Evolutionary conservation across 2,888 invertebrate species (phyloP).

Genomic region (Pheosia gnoma): DNA sequence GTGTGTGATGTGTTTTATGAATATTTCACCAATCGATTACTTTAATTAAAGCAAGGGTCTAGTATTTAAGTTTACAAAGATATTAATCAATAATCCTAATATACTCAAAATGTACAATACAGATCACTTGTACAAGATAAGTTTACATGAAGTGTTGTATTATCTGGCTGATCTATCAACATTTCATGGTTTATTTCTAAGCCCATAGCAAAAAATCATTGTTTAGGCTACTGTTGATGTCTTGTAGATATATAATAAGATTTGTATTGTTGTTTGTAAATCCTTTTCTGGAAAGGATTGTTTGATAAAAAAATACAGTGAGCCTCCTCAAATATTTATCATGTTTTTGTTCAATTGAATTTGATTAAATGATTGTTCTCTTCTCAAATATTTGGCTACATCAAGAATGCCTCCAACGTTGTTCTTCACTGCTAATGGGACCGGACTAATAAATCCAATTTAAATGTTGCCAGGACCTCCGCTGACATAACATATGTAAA

Average conservation of each 20-base stretch:
- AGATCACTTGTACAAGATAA: constrained; percentile 68
- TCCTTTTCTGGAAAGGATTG: constrained; percentile 69
- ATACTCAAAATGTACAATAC: constrained; percentile 43
- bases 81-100: constrained; percentile 47
- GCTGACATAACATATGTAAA: constrained; percentile 83
- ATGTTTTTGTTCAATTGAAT: constrained; percentile 10
- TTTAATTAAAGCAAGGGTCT: not conserved
- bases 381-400: constrained; percentile 22
- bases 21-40: no score
- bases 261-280: constrained; percentile 68
- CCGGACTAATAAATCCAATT: constrained; percentile 82
- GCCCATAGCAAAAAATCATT: constrained; percentile 51
- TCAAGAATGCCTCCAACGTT: constrained; percentile 69
- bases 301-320: constrained; percentile 30
- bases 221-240: constrained; percentile 68
- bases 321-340: not conserved
- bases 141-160: constrained; percentile 56
- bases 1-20: no score
- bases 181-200: constrained; percentile 55
- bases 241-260: constrained; percentile 62
- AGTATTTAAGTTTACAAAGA: constrained; percentile 15
- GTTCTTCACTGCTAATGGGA: constrained; percentile 63
- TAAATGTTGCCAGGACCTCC: constrained; percentile 78
- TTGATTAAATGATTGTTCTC: constrained; percentile 9
- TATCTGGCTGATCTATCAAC: constrained; percentile 63